Percentiles rank a stretch among this genome's conserved stretches.
Evolutionary conservation across 2,888 invertebrate species (phyloP).

Genomic region (Orthosia cruda): DNA sequence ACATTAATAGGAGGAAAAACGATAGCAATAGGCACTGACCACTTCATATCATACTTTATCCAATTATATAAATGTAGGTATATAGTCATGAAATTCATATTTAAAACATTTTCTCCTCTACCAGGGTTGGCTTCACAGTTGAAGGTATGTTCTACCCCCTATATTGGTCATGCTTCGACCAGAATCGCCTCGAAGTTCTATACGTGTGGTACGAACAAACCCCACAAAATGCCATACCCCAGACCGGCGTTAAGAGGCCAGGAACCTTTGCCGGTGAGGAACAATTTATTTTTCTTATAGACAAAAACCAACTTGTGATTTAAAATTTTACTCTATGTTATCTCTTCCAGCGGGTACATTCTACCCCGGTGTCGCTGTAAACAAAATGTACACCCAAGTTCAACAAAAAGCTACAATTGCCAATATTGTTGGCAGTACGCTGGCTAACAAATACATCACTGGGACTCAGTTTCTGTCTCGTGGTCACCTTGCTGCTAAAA

Average conservation of each 20-base stretch:
- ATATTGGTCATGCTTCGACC: slow-evolving; percentile 91
- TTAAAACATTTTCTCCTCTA: slow-evolving; percentile 35
- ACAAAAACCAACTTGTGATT: neutral
- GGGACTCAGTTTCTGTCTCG: slow-evolving; percentile 88
- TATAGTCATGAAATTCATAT: neutral
- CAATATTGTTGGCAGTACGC: slow-evolving; percentile 75
- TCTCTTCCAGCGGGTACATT: slow-evolving; percentile 85
- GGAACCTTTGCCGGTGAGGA: slow-evolving; percentile 82
- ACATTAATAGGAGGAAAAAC: neutral
- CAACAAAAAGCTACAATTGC: slow-evolving; percentile 81
- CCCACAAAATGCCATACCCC: slow-evolving; percentile 85
- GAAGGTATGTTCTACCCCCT: slow-evolving; percentile 85
- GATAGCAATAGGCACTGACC: neutral
- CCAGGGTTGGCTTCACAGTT: slow-evolving; percentile 90
- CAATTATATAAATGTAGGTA: neutral
- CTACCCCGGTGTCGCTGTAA: slow-evolving; percentile 85
- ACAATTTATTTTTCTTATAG: neutral
- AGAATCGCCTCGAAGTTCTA: slow-evolving; percentile 85
- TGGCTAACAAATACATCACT: slow-evolving; percentile 89
- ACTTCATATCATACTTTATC: neutral
- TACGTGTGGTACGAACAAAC: slow-evolving; percentile 90
- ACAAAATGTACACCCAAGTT: slow-evolving; percentile 83
- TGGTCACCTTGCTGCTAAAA: slow-evolving; percentile 93
- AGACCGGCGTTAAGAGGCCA: slow-evolving; percentile 87
- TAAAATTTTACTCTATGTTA: neutral